phyloP scores from a whole-genome alignment of 2,888 invertebrate genomes.

The Apodemia zela region DNA sequence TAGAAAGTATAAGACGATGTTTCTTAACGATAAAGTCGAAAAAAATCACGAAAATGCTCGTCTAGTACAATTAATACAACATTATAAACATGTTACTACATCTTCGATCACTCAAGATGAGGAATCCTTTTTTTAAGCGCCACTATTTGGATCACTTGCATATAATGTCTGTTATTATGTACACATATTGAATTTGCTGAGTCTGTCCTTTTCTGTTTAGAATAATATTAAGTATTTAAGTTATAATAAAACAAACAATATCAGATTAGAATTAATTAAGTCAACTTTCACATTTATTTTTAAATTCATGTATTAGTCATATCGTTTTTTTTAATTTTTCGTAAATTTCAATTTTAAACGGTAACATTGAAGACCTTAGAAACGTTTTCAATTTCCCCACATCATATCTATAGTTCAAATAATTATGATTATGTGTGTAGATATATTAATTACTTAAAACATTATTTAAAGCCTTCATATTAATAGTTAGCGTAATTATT shows the following conservation, averaged over 20 bases:
- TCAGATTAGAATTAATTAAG: not conserved
- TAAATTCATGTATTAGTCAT: not conserved
- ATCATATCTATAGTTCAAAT: constrained; percentile 12
- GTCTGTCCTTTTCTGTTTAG: constrained; percentile 7
- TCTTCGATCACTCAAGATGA: too few relatives aligned
- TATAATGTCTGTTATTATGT: not conserved
- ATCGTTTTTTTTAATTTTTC: not conserved
- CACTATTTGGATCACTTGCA: too few relatives aligned
- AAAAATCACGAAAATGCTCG: too few relatives aligned
- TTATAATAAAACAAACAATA: constrained; percentile 1
- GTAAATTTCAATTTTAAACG: not conserved
- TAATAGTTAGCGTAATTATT: constrained; percentile 22
- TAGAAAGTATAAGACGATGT: too few relatives aligned
- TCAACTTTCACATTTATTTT: not conserved
- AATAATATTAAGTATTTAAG: not conserved
- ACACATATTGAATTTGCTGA: not conserved
- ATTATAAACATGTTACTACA: too few relatives aligned
- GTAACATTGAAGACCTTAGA: not conserved
- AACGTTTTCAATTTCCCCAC: not conserved
- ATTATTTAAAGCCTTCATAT: constrained; percentile 22
- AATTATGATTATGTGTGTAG: constrained; percentile 22
- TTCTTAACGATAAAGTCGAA: too few relatives aligned
- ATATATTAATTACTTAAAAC: constrained; percentile 20
- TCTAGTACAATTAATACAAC: too few relatives aligned
- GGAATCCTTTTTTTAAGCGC: too few relatives aligned